Conservation (phyloP, 1,140 invertebrate genomes). For the Eriosoma lanigerum region DNA sequence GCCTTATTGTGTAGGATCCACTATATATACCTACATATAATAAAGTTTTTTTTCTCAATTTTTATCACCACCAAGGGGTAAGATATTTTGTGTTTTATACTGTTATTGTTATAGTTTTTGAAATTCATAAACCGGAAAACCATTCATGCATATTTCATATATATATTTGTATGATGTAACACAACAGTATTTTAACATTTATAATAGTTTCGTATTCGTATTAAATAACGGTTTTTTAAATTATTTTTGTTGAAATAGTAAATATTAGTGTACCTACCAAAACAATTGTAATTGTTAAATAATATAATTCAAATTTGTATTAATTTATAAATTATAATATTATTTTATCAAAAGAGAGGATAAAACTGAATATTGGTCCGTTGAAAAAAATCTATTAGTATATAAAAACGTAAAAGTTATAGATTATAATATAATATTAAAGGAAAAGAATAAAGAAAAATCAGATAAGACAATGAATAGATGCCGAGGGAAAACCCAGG, state of each 20-base stretch:
- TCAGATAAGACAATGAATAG: slow-evolving; percentile 6
- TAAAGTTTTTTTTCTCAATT: background rate
- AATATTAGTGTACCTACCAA: no score
- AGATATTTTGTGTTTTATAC: background rate
- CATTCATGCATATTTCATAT: background rate
- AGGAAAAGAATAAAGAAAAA: slow-evolving; percentile 27
- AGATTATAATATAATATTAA: no score
- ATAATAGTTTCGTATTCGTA: no score
- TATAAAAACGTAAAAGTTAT: no score
- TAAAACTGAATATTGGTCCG: background rate
- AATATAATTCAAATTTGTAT: no score
- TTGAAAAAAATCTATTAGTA: background rate
- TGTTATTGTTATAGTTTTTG: background rate
- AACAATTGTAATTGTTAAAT: no score
- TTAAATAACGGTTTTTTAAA: no score
- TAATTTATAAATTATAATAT: background rate
- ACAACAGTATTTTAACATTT: no score
- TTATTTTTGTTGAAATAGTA: no score
- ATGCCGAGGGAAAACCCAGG: background rate
- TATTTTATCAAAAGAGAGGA: background rate
- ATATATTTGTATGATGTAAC: no score
- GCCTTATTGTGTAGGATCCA: background rate
- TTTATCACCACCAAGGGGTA: background rate
- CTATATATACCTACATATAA: background rate
- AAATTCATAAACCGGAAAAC: background rate